Percentiles rank a stretch among this genome's conserved stretches.
phyloP scores from a whole-genome alignment of 2,797 vertebrate species.

The Gymnodraco acuticeps region DNA sequence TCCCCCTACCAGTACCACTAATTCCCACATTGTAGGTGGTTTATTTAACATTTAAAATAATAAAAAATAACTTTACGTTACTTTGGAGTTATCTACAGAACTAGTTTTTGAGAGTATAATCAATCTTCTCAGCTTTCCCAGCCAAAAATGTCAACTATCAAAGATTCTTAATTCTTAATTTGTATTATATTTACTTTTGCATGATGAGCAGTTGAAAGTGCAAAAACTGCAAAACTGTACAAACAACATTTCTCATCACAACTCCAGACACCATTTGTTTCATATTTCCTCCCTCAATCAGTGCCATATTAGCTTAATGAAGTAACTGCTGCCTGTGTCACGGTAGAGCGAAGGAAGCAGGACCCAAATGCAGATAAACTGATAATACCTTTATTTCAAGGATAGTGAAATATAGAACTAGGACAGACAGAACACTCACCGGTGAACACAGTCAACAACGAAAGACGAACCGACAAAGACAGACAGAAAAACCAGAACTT shows the following conservation, averaged over 20 bases:
- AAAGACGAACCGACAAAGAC: too few relatives aligned
- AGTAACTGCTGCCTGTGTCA: constrained; percentile 22
- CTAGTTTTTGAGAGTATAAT: neutral
- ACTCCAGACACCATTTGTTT: constrained; percentile 16
- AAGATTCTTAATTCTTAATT: too few relatives aligned
- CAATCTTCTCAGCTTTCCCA: neutral
- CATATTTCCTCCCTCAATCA: constrained; percentile 20
- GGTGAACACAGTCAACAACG: too few relatives aligned
- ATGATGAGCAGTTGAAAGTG: neutral
- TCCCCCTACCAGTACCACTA: neutral
- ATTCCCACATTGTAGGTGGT: neutral
- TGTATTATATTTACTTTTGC: neutral
- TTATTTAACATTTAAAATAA: neutral
- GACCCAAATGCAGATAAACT: too few relatives aligned
- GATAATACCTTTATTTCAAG: too few relatives aligned
- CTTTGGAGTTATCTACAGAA: neutral
- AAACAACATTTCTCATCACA: constrained; percentile 20
- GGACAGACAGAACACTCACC: too few relatives aligned
- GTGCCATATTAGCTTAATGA: constrained; percentile 36
- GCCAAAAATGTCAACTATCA: neutral
- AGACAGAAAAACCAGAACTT: too few relatives aligned
- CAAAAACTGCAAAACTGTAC: constrained; percentile 2
- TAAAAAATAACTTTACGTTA: neutral
- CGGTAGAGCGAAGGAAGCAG: too few relatives aligned
- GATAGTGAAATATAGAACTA: too few relatives aligned